Evolutionary conservation across 2,797 vertebrate species (phyloP), one percentile per base, ranked within the genome.

Genomic region (Mormyrops attenuatus): DNA sequence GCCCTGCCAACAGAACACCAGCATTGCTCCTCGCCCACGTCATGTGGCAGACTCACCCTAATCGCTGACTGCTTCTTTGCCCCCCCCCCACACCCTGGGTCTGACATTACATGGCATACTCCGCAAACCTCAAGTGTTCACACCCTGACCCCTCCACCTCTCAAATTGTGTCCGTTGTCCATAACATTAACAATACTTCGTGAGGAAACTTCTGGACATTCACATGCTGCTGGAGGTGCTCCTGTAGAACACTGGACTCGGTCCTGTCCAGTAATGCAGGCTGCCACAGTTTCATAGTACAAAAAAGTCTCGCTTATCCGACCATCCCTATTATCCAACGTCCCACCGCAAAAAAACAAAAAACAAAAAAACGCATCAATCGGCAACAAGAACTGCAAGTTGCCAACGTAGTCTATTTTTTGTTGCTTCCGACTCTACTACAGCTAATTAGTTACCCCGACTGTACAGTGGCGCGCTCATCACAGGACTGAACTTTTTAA

Each of bases 41-140:
- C 91, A 92, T 94, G 93, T 93, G 93, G 93, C 90, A 90, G 49
- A 90, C 87, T 91, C n/a, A n/a, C 4, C 20, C 82, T 85, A 50
- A 85, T 85, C 47, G 82, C 47, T 15, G 20, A 90, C 92, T 90
- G 89, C 88, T 91, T 90, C 89, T 41, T 38, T 15, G 69, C 53
- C 77, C 88, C 91, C 92, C 84, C 84, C 52, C 73, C 89, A 22
- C 91, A 93, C 94, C 94, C 93, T 94, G 82, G 22, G 53, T 17
- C 85, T 41, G 85, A 87, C 82, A 69, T 69, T 15, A 69, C 26
- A 17, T n/a, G 82, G 3, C 47, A 50, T 11, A 85, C 47, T 82
- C 77, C 20, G 13, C 20, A n/a, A 26, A 85, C 11, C 82, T n/a
- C 82, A 22, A 26, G 9, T 22, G 8, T 84, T 49, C 80, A 85